Evolutionary conservation across 2,113 vertebrate genomes (phyloP).

Genomic region (Diadophis punctatus): DNA sequence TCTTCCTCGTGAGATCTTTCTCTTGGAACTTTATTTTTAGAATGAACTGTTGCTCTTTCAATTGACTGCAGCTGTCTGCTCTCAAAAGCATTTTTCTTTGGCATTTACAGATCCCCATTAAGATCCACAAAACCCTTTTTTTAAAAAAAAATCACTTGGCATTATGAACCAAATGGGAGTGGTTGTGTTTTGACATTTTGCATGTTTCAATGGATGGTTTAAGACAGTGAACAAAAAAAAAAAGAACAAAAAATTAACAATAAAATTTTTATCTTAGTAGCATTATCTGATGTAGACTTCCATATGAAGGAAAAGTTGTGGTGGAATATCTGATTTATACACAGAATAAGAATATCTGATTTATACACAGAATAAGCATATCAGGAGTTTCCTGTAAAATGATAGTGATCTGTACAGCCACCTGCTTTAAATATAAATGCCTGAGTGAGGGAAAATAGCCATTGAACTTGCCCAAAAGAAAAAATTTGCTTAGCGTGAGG

Average conservation of each 20-base stretch:
- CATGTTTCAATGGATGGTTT: not conserved
- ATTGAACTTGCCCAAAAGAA: not conserved
- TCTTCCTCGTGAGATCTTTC: conserved; percentile 12
- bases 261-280: not conserved
- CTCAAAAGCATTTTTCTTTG: not conserved
- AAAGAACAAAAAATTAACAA: not conserved
- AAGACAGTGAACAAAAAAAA: conserved; percentile 14
- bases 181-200: conserved; percentile 21
- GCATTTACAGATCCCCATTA: not conserved
- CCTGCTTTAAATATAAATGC: not conserved
- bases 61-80: conserved; percentile 31
- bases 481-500: not conserved
- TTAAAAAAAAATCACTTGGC: not conserved
- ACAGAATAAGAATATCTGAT: not conserved
- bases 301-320: not conserved
- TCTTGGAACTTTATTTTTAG: conserved; percentile 9
- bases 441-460: not conserved
- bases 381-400: not conserved
- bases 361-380: conserved; percentile 1
- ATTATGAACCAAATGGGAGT: not conserved
- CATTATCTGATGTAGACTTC: not conserved
- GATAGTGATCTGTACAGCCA: not conserved
- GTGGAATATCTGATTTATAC: not conserved
- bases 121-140: conserved; percentile 10
- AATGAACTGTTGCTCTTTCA: conserved; percentile 8